Conservation (phyloP, 2,888 invertebrate species). For the Carabus problematicus region DNA sequence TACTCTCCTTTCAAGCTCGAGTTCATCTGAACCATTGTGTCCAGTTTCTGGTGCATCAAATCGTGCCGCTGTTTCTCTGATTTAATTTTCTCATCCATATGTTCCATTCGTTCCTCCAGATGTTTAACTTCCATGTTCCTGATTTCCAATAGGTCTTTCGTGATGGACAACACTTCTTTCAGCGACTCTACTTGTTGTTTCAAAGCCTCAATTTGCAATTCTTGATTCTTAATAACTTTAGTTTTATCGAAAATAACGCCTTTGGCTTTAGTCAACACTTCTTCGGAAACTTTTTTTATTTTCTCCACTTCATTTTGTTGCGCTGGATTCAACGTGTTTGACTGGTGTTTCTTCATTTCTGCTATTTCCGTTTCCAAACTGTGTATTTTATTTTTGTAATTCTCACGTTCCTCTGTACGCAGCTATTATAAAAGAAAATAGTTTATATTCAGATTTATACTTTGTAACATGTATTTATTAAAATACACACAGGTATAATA, state of each 20-base stretch:
- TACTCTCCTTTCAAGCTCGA: slow-evolving; percentile 80
- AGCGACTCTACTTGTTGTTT: slow-evolving; percentile 76
- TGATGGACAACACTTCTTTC: slow-evolving; percentile 82
- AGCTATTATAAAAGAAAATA: slow-evolving; percentile 53
- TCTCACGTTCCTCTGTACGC: slow-evolving; percentile 64
- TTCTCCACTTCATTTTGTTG: slow-evolving; percentile 52
- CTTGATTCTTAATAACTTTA: slow-evolving; percentile 78
- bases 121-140: slow-evolving; percentile 81
- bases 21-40: slow-evolving; percentile 75
- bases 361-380: slow-evolving; percentile 54
- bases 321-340: slow-evolving; percentile 50
- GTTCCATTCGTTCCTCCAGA: slow-evolving; percentile 71
- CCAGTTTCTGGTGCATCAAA: slow-evolving; percentile 73
- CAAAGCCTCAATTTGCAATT: slow-evolving; percentile 77
- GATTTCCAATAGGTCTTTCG: slow-evolving; percentile 80
- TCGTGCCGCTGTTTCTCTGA: slow-evolving; percentile 76
- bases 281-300: slow-evolving; percentile 58
- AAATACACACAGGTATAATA: not conserved
- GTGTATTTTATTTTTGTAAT: slow-evolving; percentile 58
- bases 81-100: slow-evolving; percentile 73
- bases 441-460: not conserved
- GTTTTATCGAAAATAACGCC: slow-evolving; percentile 78
- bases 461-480: not conserved
- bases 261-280: slow-evolving; percentile 71
- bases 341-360: slow-evolving; percentile 51